These are phyloP conservation scores for Periplaneta americana DNA, from an alignment of 1,140 invertebrate species.

Conservation along the genomic window DNA sequence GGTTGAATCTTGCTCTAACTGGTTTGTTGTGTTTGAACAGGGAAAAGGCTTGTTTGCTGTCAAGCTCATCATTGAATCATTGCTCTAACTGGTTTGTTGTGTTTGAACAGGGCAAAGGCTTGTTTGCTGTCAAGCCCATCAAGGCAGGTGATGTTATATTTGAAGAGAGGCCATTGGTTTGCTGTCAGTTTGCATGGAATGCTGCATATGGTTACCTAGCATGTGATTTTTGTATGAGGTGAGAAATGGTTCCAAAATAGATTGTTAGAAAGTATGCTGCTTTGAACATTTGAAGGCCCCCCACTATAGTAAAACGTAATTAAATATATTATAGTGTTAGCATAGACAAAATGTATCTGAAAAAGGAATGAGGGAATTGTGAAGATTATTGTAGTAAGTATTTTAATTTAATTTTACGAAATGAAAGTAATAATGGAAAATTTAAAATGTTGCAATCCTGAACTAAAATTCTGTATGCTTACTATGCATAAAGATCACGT, in stretches of 20 bases:
- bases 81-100: conserved; percentile 76
- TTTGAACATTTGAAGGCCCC: too few relatives aligned
- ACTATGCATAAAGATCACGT: too few relatives aligned
- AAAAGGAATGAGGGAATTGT: too few relatives aligned
- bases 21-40: conserved; percentile 39
- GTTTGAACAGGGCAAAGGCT: conserved; percentile 85
- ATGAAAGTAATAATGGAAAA: too few relatives aligned
- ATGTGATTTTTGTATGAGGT: conserved; percentile 87
- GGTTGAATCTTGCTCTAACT: background rate
- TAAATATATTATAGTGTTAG: too few relatives aligned
- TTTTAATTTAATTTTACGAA: too few relatives aligned
- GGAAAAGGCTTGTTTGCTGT: conserved; percentile 80
- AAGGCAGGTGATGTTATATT: conserved; percentile 75
- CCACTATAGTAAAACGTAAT: too few relatives aligned
- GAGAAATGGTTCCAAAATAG: conserved; percentile 19
- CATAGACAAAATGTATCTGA: too few relatives aligned
- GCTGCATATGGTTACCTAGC: conserved; percentile 79
- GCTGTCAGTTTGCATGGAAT: conserved; percentile 93
- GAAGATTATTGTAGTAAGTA: too few relatives aligned
- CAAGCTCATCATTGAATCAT: conserved; percentile 55
- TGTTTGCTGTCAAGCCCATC: conserved; percentile 69
- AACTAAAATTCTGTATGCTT: too few relatives aligned
- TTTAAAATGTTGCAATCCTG: too few relatives aligned
- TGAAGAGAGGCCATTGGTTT: conserved; percentile 81
- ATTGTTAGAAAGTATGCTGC: too few relatives aligned